Base-by-base conservation (phyloP, 2,113 vertebrate genomes). In the Serranochromis macrocephalus region DNA sequence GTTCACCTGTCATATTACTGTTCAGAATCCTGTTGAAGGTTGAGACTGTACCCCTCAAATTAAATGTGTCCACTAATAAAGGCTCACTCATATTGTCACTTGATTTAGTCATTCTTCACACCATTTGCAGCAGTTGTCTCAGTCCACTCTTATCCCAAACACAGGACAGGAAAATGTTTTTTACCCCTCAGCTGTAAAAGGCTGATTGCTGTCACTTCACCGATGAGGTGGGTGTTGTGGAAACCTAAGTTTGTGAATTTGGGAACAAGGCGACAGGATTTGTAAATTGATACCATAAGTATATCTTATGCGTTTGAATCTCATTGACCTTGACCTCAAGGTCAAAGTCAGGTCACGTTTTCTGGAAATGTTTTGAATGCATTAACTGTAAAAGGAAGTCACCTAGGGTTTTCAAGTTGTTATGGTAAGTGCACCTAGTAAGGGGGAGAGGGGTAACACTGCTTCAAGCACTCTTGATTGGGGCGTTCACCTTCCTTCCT, bases 11-110 rank as follows among this genome's bases (percentile, higher is more conserved):
- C 14, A 47, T 9, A 7, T 71, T 73, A 17, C 73, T 58, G 47
- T 86, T 68, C 36, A 86, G 13, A 85, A 79, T 81, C 42, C 55
- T 42, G 13, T 19, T 47, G 9, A 47, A 24, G 19, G 66, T 33
- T 75, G 54, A 24, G 21, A 36, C 5, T 11, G 17, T 36, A 83
- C 47, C 10, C 19, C 19, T 80, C 47, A 42, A 38, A 85, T 75
- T 66, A 2, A 4, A 21, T 79, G 24, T 29, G 7, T 42, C 21
- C 51, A 6, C 33, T 53, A 93, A 93, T 92, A 92, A 93, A 93
- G 9, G 38, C 38, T 88, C 33, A 53, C 53, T 38, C 17, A 17
- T 57, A 83, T 9, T 26, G 2, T 61, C 45, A 29, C 3, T 10
- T 29, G 29, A 55, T 81, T 33, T 82, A 12, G 12, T 49, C 80